Conservation (phyloP, 2,888 invertebrate genomes). For the Hirudinaria manillensis region DNA sequence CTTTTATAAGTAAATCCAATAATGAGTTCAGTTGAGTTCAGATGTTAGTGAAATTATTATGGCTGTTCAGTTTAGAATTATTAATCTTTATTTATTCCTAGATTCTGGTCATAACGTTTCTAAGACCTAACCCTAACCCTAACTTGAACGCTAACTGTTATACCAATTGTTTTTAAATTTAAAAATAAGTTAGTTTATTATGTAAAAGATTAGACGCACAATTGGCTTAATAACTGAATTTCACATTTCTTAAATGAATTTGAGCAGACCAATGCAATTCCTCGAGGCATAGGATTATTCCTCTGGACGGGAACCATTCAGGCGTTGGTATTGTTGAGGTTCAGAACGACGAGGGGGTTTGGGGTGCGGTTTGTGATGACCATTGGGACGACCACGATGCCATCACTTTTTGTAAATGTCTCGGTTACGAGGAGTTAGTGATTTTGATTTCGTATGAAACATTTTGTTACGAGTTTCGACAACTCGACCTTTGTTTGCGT, state of each 20-base stretch:
- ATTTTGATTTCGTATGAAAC: not conserved
- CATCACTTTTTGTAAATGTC: slow-evolving; percentile 36
- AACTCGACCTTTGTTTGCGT: not conserved
- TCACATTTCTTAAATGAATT: not conserved
- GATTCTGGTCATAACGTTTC: too few species aligned
- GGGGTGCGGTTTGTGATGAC: slow-evolving; percentile 39
- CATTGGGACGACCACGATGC: slow-evolving; percentile 38
- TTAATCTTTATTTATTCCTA: too few species aligned
- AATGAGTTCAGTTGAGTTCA: too few species aligned
- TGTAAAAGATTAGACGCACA: too few species aligned
- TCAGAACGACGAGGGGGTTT: slow-evolving; percentile 26
- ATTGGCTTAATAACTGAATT: not conserved
- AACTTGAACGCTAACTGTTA: too few species aligned
- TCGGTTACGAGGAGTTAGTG: slow-evolving; percentile 35
- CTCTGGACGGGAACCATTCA: slow-evolving; percentile 23
- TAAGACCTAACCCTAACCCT: too few species aligned
- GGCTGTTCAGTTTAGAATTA: too few species aligned
- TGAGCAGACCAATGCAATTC: slow-evolving; percentile 7
- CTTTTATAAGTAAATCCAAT: too few species aligned
- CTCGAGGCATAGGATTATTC: slow-evolving; percentile 31
- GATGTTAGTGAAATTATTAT: too few species aligned
- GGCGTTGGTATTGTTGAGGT: slow-evolving; percentile 39
- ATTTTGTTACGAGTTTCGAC: not conserved
- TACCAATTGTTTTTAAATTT: too few species aligned
- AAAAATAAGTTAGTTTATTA: too few species aligned